Evolutionary conservation across 2,888 invertebrate species (phyloP).

Genomic region (Dynastes hyllus): DNA sequence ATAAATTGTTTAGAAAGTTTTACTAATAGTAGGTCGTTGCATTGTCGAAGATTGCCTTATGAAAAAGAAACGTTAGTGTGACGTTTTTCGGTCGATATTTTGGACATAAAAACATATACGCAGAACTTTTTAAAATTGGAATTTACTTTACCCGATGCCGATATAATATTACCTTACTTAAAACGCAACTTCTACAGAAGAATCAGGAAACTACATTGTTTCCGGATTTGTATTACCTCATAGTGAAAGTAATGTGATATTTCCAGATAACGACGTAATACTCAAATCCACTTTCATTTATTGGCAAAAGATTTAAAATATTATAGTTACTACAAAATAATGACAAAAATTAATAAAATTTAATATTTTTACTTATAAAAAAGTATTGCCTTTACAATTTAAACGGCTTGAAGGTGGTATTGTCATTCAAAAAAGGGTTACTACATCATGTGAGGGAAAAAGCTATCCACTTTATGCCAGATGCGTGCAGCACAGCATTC

Average conservation of each 20-base stretch:
- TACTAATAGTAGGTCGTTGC: constrained; percentile 18
- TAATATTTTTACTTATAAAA: too few relatives aligned
- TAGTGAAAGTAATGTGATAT: constrained; percentile 37
- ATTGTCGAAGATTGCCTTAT: constrained; percentile 1
- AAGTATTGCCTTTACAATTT: too few relatives aligned
- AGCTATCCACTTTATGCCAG: too few relatives aligned
- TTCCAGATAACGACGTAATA: background rate
- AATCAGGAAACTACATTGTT: constrained; percentile 34
- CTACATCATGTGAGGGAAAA: too few relatives aligned
- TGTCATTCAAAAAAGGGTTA: too few relatives aligned
- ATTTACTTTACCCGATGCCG: background rate
- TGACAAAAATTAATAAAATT: too few relatives aligned
- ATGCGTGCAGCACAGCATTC: too few relatives aligned
- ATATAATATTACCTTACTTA: background rate
- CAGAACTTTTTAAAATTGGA: background rate
- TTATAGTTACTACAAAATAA: background rate
- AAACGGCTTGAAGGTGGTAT: too few relatives aligned
- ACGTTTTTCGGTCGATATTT: background rate
- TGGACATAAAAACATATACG: background rate
- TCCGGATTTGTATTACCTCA: constrained; percentile 43
- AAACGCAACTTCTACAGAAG: background rate
- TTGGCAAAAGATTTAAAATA: background rate
- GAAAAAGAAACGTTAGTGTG: background rate
- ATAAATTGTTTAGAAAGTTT: constrained; percentile 42
- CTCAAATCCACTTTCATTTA: constrained; percentile 3